Evolutionary conservation across 2,797 vertebrate genomes (phyloP).

Genomic region (Cephalopachus bancanus): DNA sequence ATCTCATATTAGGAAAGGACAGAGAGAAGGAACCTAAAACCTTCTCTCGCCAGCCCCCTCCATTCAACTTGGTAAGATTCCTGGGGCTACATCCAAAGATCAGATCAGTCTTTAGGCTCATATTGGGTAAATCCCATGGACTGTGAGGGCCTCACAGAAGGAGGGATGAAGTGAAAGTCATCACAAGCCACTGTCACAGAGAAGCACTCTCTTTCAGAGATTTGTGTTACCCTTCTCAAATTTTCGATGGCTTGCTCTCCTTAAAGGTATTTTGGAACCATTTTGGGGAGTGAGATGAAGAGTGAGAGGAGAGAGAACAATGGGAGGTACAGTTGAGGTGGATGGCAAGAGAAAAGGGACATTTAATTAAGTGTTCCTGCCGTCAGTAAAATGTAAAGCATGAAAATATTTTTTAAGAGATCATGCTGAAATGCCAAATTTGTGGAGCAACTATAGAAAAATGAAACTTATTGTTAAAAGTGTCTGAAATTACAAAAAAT

Average conservation of each 20-base stretch:
- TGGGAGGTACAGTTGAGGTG: neutral
- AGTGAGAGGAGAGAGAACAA: neutral
- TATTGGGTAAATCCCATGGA: neutral
- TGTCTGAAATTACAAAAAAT: slow-evolving; percentile 36
- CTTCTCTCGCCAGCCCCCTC: neutral
- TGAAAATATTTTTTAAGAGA: neutral
- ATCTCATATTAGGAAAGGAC: neutral
- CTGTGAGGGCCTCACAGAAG: neutral
- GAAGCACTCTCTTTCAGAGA: neutral
- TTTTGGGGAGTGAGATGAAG: neutral
- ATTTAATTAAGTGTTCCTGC: neutral
- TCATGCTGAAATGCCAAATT: neutral
- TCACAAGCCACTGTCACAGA: neutral
- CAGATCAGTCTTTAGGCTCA: neutral
- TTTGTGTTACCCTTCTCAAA: neutral
- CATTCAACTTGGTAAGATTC: neutral
- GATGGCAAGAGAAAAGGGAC: neutral
- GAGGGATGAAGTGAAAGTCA: neutral
- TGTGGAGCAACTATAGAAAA: neutral
- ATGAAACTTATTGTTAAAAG: neutral
- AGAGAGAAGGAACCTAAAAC: neutral
- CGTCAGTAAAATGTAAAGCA: neutral
- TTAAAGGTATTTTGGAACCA: neutral
- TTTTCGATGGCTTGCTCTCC: neutral
- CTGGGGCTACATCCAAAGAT: neutral